Conservation (phyloP, 2,113 vertebrate genomes). For the Lophius piscatorius region DNA sequence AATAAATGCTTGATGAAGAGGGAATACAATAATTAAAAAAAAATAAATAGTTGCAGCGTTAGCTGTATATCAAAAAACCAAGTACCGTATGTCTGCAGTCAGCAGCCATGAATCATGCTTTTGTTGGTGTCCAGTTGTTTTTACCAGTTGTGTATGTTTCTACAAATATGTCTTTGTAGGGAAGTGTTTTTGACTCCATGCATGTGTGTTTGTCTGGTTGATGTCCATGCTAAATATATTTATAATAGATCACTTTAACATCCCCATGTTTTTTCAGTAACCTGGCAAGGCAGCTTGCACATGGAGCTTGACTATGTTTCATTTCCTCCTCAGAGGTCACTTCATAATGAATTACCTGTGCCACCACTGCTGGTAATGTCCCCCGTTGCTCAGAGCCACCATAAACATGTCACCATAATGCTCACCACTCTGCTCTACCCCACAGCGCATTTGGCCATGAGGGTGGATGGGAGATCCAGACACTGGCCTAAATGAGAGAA, state of each 20-base stretch:
- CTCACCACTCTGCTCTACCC: slow-evolving; percentile 93
- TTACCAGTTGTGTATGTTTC: background rate
- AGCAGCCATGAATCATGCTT: slow-evolving; percentile 6
- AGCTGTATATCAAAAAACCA: background rate
- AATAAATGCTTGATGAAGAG: no score
- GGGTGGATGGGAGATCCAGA: slow-evolving; percentile 86
- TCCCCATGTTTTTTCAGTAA: slow-evolving; percentile 43
- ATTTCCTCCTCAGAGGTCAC: slow-evolving; percentile 78
- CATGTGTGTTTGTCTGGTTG: slow-evolving; percentile 9
- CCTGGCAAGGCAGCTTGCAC: slow-evolving; percentile 56
- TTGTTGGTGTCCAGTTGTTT: background rate
- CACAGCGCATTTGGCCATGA: slow-evolving; percentile 85
- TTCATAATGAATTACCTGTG: slow-evolving; percentile 83
- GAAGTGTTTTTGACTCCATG: slow-evolving; percentile 5
- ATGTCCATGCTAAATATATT: slow-evolving; percentile 28
- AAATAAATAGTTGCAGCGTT: background rate
- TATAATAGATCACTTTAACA: slow-evolving; percentile 43
- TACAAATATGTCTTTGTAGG: slow-evolving; percentile 4
- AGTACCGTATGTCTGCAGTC: background rate
- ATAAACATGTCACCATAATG: slow-evolving; percentile 98
- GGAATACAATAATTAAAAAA: no score
- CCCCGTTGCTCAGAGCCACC: slow-evolving; percentile 82
- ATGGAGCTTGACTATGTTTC: slow-evolving; percentile 69
- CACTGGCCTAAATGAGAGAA: slow-evolving; percentile 88
- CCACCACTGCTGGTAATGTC: slow-evolving; percentile 72